Evolutionary conservation across 2,797 vertebrate species (phyloP).

Genomic region (Amblyraja radiata): DNA sequence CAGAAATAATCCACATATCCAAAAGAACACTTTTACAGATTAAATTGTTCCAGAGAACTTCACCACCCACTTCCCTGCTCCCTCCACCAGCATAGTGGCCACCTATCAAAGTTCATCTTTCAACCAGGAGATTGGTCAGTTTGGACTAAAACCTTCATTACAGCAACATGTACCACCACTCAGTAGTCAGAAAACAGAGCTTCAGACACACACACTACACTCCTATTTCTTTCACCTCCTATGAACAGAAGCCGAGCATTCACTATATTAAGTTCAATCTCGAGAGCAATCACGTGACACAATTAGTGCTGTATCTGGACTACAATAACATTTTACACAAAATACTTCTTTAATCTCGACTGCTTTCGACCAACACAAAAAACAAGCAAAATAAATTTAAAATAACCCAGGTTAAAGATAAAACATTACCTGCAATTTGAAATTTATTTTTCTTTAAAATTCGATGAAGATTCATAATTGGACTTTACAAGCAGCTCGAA

Average conservation of each 20-base stretch:
- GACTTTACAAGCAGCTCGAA: neutral
- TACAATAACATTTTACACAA: neutral
- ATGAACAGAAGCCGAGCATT: neutral
- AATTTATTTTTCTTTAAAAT: conserved; percentile 16
- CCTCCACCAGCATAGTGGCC: neutral
- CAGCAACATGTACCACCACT: neutral
- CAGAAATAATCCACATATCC: neutral
- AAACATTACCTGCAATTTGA: neutral
- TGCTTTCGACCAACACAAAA: neutral
- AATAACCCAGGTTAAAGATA: neutral
- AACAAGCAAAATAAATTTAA: neutral
- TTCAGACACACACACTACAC: neutral
- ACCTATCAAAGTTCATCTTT: conserved; percentile 15
- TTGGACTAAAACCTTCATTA: neutral
- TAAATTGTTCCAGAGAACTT: neutral
- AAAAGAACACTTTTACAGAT: neutral
- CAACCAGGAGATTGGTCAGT: conserved; percentile 18
- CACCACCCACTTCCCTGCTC: too few species aligned
- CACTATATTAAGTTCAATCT: neutral
- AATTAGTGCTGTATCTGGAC: neutral
- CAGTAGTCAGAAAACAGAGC: neutral
- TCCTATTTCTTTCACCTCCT: neutral
- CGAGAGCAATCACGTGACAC: neutral
- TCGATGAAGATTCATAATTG: neutral
- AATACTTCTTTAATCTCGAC: neutral